Conservation (phyloP, 2,888 invertebrate genomes). For the Mycalesis mineus region DNA sequence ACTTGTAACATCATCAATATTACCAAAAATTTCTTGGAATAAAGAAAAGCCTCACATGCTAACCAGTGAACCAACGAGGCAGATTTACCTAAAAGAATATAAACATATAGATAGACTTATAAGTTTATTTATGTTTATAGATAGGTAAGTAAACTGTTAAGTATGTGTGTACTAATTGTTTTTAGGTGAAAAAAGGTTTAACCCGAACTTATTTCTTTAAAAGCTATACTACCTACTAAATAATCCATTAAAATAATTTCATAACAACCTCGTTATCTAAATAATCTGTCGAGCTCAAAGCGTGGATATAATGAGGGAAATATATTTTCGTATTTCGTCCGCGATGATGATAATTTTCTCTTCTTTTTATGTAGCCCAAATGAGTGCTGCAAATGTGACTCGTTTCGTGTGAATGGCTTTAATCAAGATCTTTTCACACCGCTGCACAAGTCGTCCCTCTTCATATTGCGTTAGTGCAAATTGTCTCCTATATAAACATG, state of each 20-base stretch:
- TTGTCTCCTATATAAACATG: conserved; percentile 26
- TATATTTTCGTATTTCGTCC: conserved; percentile 35
- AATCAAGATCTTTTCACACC: conserved; percentile 39
- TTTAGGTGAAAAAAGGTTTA: no score
- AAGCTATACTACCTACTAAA: no score
- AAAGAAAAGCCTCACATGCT: no score
- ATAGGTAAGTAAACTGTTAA: no score
- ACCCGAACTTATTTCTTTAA: no score
- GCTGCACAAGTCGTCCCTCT: conserved; percentile 20
- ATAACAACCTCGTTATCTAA: conserved; percentile 6
- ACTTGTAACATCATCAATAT: no score
- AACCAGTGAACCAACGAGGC: no score
- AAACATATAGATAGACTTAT: no score
- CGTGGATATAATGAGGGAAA: conserved; percentile 1
- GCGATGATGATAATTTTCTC: conserved; percentile 27
- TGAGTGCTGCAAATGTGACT: conserved; percentile 33
- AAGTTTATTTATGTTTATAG: no score
- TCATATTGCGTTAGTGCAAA: conserved; percentile 27
- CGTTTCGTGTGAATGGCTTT: conserved; percentile 41
- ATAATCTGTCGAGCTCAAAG: conserved; percentile 11
- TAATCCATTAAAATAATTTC: not conserved
- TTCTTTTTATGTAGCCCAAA: conserved; percentile 28
- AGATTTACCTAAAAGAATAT: no score
- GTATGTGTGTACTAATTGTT: no score
- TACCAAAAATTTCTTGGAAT: no score